phyloP scores from a whole-genome alignment of 2,113 vertebrate species.

The Stigmatopora nigra region DNA sequence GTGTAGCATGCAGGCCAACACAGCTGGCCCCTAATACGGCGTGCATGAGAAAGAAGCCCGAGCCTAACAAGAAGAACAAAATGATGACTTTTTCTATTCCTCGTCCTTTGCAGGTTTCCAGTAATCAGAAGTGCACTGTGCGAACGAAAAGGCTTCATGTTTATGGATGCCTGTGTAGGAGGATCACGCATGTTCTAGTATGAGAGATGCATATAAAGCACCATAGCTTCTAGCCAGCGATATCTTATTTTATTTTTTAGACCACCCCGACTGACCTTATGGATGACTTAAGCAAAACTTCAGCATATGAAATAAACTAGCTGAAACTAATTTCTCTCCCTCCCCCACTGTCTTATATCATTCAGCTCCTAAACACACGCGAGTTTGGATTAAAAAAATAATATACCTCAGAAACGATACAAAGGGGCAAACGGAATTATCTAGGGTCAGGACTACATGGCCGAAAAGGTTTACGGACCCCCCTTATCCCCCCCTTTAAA shows the following conservation, averaged over 20 bases:
- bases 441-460: constrained; percentile 58
- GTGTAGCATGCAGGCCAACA: constrained; percentile 54
- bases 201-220: constrained; percentile 13
- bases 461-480: constrained; percentile 54
- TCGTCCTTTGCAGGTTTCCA: constrained; percentile 9
- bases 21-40: constrained; percentile 61
- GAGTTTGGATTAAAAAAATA: constrained; percentile 18
- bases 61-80: constrained; percentile 26
- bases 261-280: not conserved
- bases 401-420: constrained; percentile 12
- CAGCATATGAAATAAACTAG: constrained; percentile 19
- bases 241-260: not conserved
- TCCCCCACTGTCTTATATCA: constrained; percentile 19
- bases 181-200: constrained; percentile 11
- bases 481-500: too few relatives aligned
- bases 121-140: constrained; percentile 5
- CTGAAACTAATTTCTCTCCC: constrained; percentile 10
- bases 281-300: constrained; percentile 9
- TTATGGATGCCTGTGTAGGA: constrained; percentile 3
- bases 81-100: constrained; percentile 26
- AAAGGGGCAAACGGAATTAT: constrained; percentile 49
- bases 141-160: not conserved
- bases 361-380: constrained; percentile 4
- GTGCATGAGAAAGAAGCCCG: constrained; percentile 50
- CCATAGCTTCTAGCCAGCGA: not conserved